Base-by-base conservation (phyloP, 2,797 vertebrate genomes). In the Jordanella pulchra region DNA sequence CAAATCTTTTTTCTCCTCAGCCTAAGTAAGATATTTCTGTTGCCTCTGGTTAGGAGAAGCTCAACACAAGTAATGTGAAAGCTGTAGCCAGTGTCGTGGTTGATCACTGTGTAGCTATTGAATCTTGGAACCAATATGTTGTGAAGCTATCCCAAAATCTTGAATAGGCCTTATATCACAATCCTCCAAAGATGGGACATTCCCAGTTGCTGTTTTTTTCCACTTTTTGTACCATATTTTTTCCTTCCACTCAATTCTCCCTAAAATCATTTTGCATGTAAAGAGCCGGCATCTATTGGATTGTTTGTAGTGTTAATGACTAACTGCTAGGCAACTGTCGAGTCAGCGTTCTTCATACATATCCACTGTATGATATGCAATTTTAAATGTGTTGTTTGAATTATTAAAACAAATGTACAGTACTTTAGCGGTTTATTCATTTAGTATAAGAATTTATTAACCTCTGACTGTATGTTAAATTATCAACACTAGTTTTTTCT, bases 401-500 rank as follows among this genome's bases (percentile, higher is more conserved):
- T 61, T 39, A 21, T 32, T 35, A 23, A 23, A 23, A 35, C 5
- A 23, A 23, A 17, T n/a, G n/a, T n/a, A n/a, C n/a, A n/a, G n/a
- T n/a, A n/a, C n/a, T 58, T 28, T 58, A 12, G 35, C 30, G 23
- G 23, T 61, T 7, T 21, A 23, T 11, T 51, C 50, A 51, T 51
- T n/a, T n/a, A 51, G 23, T n/a, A n/a, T 9, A 10, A 51, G 23
- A n/a, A n/a, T 51, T n/a, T 51, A n/a, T 51, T 51, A 61, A 39
- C 32, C 12, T 39, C 4, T 12, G 23, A 11, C 30, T 35, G 10
- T 60, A 23, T 48, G 47, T 35, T 58, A 54, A 56, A 63, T 13
- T 21, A 7, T 56, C 54, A 39, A 53, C 39, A 64, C 53, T 65
- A 67, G 65, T 76, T 73, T 23, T n/a, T 55, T 80, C 73, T 69